Evolutionary conservation across 2,797 vertebrate species (phyloP), one percentile per base, ranked within the genome.

Genomic region (Tadarida brasiliensis): DNA sequence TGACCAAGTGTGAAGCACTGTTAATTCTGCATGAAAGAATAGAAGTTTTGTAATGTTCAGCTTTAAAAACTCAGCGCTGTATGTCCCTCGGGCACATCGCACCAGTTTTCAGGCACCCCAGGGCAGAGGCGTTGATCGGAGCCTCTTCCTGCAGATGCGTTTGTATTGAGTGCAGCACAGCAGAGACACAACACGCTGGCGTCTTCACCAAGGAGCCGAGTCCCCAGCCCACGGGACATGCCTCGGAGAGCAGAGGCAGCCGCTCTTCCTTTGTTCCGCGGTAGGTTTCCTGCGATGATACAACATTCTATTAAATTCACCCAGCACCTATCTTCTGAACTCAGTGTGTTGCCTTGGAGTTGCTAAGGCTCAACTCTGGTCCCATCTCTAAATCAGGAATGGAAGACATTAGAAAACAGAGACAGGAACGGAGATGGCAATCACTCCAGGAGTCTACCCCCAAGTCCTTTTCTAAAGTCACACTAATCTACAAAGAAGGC

Each of bases 1-100:
- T 68, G 68, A 87, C 78, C 90, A 95, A 51, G 70, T 94, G 76
- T 65, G 63, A 95, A 91, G 80, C 4, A 74, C 16, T 84, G 51
- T 94, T 94, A 91, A 96, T 91, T 94, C 80, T 67, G 7, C 82
- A 84, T 84, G 65, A 89, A 96, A 91, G 63, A 90, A 63, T 5
- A 5, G 26, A 10, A 78, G n/a, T 0, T 54, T 24, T 24, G 17
- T 10, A 71, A 71, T 19, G 61, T 30, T 95, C 35, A 19, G 35
- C 59, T 96, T 96, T 92, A 70, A 87, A 90, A 85, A 95, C 28
- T 51, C 87, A 59, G 56, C 7, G 61, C 24, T 92, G 85, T 92
- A 1, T 76, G 78, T 67, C 70, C 78, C 30, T 93, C 78, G 68
- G 90, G 88, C 28, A 88, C 71, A 12, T 11, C 1, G 0, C 30